Base-by-base conservation (phyloP, 2,888 invertebrate genomes). In the Zaprionus lineosus region DNA sequence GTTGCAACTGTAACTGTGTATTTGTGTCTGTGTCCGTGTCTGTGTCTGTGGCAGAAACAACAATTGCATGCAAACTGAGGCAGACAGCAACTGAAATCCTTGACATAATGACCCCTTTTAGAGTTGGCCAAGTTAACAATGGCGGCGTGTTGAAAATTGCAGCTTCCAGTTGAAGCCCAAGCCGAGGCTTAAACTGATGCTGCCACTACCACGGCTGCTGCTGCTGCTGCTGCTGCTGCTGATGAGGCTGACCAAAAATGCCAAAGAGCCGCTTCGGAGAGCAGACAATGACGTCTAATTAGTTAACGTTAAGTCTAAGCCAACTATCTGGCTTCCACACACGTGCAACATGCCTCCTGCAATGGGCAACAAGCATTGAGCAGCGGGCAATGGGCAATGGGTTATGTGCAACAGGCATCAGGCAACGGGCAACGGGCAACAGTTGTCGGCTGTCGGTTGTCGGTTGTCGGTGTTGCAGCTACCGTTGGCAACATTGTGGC, bases 91-190 rank as follows among this genome's bases (percentile, higher is more conserved):
- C 73, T 57, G 72, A 85, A 79, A 84, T 84, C 85, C 84, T 85
- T 86, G 86, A 87, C 86, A 86, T 83, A 87, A 84, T 86, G 85
- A 78, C 86, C 86, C 83, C 78, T 84, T 87, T 86, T 84, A 79
- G 69, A 55, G 67, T 50, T 72, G 63, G 71, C 70, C 63, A 69
- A 62, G 74, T 67, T 78, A 84, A 74, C 84, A 78, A 82, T 81
- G 73, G 74, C 57, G 28, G 47, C 57, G 26, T 44, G 39, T 51
- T 33, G 55, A 57, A 51, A 43, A 40, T 41, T 34, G 59, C 61
- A 58, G 61, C 63, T 46, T 55, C 64, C 62, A 62, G 52, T 43
- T 46, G 57, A 33, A 59, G 40, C 56, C n/a, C n/a, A n/a, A n/a
- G n/a, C n/a, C n/a, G n/a, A n/a, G n/a, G n/a, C n/a, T n/a, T n/a